These are phyloP conservation scores for Oncorhynchus gorbuscha DNA, from an alignment of 2,113 vertebrate genomes.

Conservation along the genomic window DNA sequence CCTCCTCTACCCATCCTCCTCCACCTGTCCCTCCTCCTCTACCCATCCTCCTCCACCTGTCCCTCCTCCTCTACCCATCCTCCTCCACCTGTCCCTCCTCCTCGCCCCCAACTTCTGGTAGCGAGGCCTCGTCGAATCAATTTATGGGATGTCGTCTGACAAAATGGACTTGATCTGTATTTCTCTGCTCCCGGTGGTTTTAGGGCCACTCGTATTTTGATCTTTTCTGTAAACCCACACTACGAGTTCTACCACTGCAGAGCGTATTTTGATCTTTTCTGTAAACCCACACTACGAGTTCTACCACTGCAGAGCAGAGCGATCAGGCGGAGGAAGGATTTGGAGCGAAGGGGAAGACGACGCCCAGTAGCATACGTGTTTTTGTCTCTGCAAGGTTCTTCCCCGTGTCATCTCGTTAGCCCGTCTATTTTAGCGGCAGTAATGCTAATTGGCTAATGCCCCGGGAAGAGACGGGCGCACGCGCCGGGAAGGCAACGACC, in stretches of 20 bases:
- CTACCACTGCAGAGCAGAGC: not conserved
- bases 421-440: slow-evolving; percentile 41
- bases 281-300: too few relatives aligned
- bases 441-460: slow-evolving; percentile 36
- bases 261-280: not conserved
- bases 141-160: too few relatives aligned
- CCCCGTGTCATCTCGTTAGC: slow-evolving; percentile 35
- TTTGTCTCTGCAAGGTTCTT: not conserved
- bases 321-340: not conserved
- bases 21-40: too few relatives aligned
- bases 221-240: too few relatives aligned
- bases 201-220: too few relatives aligned
- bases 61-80: too few relatives aligned
- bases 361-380: not conserved
- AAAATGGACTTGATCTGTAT: too few relatives aligned
- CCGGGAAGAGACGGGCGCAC: not conserved
- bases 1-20: too few relatives aligned
- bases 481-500: slow-evolving; percentile 13
- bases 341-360: not conserved
- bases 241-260: not conserved
- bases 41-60: too few relatives aligned
- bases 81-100: too few relatives aligned
- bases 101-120: not conserved
- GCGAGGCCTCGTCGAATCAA: too few relatives aligned
- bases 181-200: too few relatives aligned